phyloP scores from a whole-genome alignment of 2,888 invertebrate genomes.

The Mechanitis messenoides region DNA sequence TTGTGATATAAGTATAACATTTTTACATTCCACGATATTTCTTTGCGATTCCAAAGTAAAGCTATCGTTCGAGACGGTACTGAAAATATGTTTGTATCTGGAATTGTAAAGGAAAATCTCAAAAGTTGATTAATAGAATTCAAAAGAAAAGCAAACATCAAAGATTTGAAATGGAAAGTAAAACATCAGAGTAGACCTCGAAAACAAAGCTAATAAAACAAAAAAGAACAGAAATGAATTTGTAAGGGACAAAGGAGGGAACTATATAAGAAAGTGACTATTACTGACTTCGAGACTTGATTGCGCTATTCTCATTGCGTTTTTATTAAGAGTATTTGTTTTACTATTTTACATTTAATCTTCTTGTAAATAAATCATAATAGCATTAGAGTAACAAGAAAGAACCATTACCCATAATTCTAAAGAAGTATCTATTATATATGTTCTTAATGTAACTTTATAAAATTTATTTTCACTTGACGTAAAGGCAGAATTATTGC shows the following conservation, averaged over 20 bases:
- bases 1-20: too few species aligned
- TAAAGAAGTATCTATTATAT: neutral
- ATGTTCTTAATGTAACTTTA: conserved; percentile 1
- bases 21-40: too few species aligned
- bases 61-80: too few species aligned
- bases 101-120: neutral
- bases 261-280: conserved; percentile 5
- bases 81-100: neutral
- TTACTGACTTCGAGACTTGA: conserved; percentile 2
- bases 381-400: neutral
- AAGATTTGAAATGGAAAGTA: conserved; percentile 52
- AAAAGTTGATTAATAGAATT: neutral
- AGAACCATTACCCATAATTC: neutral
- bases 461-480: conserved; percentile 7
- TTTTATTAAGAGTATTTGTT: neutral
- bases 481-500: conserved; percentile 19
- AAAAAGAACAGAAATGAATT: conserved; percentile 59
- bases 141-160: conserved; percentile 40
- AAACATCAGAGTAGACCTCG: conserved; percentile 49
- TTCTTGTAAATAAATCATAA: neutral
- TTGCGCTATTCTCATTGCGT: neutral
- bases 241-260: conserved; percentile 44
- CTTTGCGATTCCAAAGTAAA: too few species aligned
- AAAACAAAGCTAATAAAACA: conserved; percentile 63
- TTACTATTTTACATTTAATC: neutral